Conservation (phyloP, 2,888 invertebrate genomes). For the Drosophila ochracea region DNA sequence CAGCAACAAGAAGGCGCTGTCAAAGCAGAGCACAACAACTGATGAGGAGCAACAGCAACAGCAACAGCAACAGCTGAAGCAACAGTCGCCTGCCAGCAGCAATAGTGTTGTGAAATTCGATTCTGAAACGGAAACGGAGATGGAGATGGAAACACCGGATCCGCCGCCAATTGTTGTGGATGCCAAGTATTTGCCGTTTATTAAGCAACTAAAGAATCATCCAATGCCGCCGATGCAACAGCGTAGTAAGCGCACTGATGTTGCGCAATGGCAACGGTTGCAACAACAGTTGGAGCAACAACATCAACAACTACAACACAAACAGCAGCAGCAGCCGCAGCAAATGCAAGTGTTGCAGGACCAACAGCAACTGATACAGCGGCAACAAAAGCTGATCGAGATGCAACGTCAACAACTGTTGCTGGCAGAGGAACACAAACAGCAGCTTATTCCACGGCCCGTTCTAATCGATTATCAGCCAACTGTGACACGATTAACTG, state of each 20-base stretch:
- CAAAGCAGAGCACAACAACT: slow-evolving; percentile 1
- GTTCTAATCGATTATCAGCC: slow-evolving; percentile 46
- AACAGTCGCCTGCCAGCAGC: background rate
- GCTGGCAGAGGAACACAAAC: slow-evolving; percentile 9
- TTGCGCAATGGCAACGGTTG: background rate
- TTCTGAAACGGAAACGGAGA: background rate
- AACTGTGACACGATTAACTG: slow-evolving; percentile 32
- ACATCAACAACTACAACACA: background rate
- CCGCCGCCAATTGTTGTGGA: slow-evolving; percentile 56
- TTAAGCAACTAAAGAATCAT: slow-evolving; percentile 44
- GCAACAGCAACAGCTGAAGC: slow-evolving; percentile 2
- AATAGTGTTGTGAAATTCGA: slow-evolving; percentile 9
- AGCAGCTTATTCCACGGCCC: slow-evolving; percentile 5
- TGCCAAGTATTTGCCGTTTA: slow-evolving; percentile 51
- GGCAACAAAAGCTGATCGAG: slow-evolving; percentile 14
- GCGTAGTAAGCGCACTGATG: rapidly evolving
- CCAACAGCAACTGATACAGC: slow-evolving; percentile 18
- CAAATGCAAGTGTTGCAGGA: slow-evolving; percentile 7
- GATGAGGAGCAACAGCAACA: background rate
- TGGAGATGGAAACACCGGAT: background rate
- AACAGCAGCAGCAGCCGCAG: background rate
- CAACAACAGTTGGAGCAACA: slow-evolving; percentile 8
- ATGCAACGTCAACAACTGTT: slow-evolving; percentile 15
- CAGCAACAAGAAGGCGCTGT: slow-evolving; percentile 20
- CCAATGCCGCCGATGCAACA: slow-evolving; percentile 25